Evolutionary conservation across 2,888 invertebrate species (phyloP), one percentile per base, ranked within the genome.

Genomic region (Plusia festucae): DNA sequence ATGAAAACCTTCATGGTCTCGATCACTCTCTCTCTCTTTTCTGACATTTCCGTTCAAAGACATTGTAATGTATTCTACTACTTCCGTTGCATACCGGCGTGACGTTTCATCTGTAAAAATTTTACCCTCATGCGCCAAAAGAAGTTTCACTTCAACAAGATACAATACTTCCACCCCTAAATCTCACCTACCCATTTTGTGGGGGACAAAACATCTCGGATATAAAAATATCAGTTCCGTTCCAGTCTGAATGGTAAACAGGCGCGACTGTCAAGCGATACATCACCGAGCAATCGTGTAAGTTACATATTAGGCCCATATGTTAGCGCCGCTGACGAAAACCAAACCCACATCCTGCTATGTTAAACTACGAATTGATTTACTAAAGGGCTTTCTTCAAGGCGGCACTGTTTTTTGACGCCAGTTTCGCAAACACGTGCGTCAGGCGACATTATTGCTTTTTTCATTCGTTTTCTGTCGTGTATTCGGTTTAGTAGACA

Each of bases 351-450:
- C 85, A 81, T 82, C 78, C 82, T 82, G 82, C 85, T 90, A 90
- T 91, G 91, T 89, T 91, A 90, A 90, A 90, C 88, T 88, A 83
- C 82, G 85, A 90, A 92, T 92, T 89, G 91, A 92, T 91, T 90
- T 87, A 83, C 83, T 80, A 76, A 81, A 86, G 80, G 74, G 88
- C 86, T 85, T 83, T 85, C 87, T 89, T 87, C 88, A 89, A 87
- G 86, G 85, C 81, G 79, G 79, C 83, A 84, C 85, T 88, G 86
- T 89, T 90, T 79, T 91, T 91, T 89, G 90, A 89, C 88, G 82
- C 80, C 73, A 85, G 85, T 86, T 87, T 87, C 83, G 85, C 91
- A 90, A 92, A 92, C 91, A 92, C 84, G 86, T 89, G 90, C 80
- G 88, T 82, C 81, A 68, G 76, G 81, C 82, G 87, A 90, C 88